Conservation (phyloP, 92 coral and sea anemone genomes). For the Galaxea fascicularis region DNA sequence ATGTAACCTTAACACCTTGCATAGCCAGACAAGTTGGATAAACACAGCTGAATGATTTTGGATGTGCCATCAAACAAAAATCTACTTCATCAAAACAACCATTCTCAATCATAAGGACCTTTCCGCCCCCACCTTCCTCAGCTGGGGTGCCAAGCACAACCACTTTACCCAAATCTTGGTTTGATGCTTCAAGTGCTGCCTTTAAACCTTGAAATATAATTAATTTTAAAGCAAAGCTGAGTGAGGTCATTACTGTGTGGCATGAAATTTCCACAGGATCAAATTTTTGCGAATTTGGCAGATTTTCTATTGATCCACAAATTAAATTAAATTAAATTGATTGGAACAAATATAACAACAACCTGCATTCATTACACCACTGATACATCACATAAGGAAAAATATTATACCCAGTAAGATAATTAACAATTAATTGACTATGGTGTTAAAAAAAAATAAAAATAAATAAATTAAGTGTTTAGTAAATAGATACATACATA, state of each 20-base stretch:
- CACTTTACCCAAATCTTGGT: slow-evolving; percentile 78
- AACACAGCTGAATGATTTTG: slow-evolving; percentile 81
- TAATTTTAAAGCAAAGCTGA: neutral
- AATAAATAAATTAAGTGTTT: no score
- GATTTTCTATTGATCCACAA: no score
- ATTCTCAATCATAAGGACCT: slow-evolving; percentile 82
- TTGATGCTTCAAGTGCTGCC: slow-evolving; percentile 85
- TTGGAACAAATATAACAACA: no score
- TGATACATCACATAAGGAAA: no score
- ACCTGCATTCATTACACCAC: no score
- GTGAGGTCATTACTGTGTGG: neutral
- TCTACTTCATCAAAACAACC: slow-evolving; percentile 94
- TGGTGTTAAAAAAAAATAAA: no score
- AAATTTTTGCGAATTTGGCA: no score
- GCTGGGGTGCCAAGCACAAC: slow-evolving; percentile 97
- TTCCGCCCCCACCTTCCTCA: slow-evolving; percentile 95
- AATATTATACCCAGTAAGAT: no score
- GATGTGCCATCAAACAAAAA: slow-evolving; percentile 95
- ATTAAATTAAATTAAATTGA: no score
- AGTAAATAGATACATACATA: no score
- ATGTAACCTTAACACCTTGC: slow-evolving; percentile 66
- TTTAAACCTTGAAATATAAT: slow-evolving; percentile 69
- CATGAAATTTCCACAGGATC: no score
- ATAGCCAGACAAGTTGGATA: slow-evolving; percentile 81
- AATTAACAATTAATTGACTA: no score